Evolutionary conservation across 2,113 vertebrate species (phyloP).

Genomic region (Hydrochoerus hydrochaeris): DNA sequence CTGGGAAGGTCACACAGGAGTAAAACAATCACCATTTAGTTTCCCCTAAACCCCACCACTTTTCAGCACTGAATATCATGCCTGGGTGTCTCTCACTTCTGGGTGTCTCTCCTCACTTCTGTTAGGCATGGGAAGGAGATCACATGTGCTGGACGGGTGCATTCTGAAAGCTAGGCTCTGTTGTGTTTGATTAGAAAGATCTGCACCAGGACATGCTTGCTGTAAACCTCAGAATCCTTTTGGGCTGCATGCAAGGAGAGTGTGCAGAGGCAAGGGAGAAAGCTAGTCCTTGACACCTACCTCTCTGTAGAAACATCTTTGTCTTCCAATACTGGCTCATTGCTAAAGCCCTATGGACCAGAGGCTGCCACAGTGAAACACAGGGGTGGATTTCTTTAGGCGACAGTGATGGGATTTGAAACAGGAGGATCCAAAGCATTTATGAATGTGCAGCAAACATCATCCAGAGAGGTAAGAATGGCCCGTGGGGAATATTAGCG

Average conservation of each 20-base stretch:
- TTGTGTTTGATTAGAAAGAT: neutral
- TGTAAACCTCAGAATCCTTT: no score
- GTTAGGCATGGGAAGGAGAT: neutral
- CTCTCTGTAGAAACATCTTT: neutral
- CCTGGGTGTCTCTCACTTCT: neutral
- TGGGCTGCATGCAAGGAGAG: neutral
- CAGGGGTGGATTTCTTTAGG: neutral
- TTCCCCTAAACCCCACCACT: neutral
- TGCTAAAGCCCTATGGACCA: neutral
- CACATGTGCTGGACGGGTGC: neutral
- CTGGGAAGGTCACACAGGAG: neutral
- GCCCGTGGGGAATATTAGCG: neutral
- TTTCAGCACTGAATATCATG: no score
- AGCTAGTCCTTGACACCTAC: fast-evolving
- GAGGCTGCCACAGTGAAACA: neutral
- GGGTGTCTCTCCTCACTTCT: neutral
- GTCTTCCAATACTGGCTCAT: neutral
- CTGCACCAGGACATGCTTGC: neutral
- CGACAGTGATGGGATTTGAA: neutral
- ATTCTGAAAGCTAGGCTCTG: neutral
- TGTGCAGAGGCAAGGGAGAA: neutral
- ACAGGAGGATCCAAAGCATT: neutral
- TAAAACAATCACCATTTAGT: neutral
- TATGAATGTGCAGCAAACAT: neutral
- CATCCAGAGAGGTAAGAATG: neutral